Evolutionary conservation across 2,888 invertebrate genomes (phyloP), one percentile per base, ranked within the genome.

Genomic region (Lycophotia porphyrea): DNA sequence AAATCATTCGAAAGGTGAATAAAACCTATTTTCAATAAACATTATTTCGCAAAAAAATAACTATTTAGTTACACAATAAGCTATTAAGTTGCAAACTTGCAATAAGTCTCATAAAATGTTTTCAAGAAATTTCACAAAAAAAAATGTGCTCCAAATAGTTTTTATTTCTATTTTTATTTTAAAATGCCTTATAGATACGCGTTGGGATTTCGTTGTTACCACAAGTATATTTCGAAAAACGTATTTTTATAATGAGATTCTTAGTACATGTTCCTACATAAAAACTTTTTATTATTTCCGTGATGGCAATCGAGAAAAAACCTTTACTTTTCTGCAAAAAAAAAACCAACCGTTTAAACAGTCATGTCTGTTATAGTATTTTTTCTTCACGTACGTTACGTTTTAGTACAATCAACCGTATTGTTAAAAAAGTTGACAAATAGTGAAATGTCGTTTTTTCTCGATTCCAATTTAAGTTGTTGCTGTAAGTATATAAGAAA

Each of bases 141-240:
- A 69, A 77, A 70, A 47, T 74, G 80, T 88, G 87, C 78, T 83
- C 72, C 66, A 78, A 88, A 81, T 66, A 31, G 60, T 60, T 34
- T 34, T 58, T 9, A 61, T 84, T 65, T 69, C 60, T 82, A 78
- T 84, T 77, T 86, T 84, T 80, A 52, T 67, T 73, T 55, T 58
- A 66, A 74, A 78, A 65, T 74, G 76, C 67, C 85, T 83, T 88
- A 85, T 71, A 80, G 11, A 81, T 85, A 86, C 84, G 82, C 89
- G 89, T 88, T 90, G 89, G 89, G 88, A 82, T 87, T 90, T 87
- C 90, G 90, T 87, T 90, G 90, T 87, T 87, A 86, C 78, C 78
- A 82, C 77, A 86, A 74, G 63, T 82, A 75, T 80, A 80, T 66
- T 76, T 81, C 61, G 58, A 87, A 84, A 81, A 81, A 80, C 36